A percentile compares a stretch with the other conserved stretches of the same genome.
Evolutionary conservation across 2,797 vertebrate species (phyloP).

Genomic region (Thalassophryne amazonica): DNA sequence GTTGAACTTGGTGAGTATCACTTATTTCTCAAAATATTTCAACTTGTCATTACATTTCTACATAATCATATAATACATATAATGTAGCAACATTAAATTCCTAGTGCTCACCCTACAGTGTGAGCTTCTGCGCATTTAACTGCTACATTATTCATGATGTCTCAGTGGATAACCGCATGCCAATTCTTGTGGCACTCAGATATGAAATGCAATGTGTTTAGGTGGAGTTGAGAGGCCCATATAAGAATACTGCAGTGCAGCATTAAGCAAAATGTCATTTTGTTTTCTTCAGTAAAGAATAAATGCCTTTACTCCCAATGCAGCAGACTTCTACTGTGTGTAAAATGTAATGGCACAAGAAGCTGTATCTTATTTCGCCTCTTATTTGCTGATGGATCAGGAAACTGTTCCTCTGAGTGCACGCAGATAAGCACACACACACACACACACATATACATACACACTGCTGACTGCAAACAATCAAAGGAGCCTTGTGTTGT

Average conservation of each 20-base stretch:
- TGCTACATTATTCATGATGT: constrained; percentile 82
- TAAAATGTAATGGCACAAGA: constrained; percentile 30
- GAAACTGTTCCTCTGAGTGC: constrained; percentile 38
- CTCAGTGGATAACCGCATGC: constrained; percentile 62
- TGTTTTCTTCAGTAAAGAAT: not conserved
- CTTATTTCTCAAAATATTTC: too few relatives aligned
- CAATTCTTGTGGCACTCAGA: constrained; percentile 19
- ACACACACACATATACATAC: not conserved
- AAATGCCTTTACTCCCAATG: constrained; percentile 1
- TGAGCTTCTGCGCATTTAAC: constrained; percentile 77
- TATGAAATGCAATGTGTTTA: constrained; percentile 17
- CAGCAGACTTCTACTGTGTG: constrained; percentile 18
- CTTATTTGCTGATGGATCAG: constrained; percentile 55
- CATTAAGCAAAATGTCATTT: constrained; percentile 1
- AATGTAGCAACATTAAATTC: too few relatives aligned
- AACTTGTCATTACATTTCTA: too few relatives aligned
- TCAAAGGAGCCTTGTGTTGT: constrained; percentile 16
- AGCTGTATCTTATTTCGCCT: constrained; percentile 49
- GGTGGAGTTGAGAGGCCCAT: not conserved
- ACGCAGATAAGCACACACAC: not conserved
- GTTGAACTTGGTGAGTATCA: too few relatives aligned
- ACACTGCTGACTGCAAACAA: constrained; percentile 31
- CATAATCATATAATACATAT: too few relatives aligned
- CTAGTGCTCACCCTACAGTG: too few relatives aligned
- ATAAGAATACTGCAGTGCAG: not conserved